Evolutionary conservation across 2,113 vertebrate species (phyloP).

Genomic region (Mesoclemmys tuberculata): DNA sequence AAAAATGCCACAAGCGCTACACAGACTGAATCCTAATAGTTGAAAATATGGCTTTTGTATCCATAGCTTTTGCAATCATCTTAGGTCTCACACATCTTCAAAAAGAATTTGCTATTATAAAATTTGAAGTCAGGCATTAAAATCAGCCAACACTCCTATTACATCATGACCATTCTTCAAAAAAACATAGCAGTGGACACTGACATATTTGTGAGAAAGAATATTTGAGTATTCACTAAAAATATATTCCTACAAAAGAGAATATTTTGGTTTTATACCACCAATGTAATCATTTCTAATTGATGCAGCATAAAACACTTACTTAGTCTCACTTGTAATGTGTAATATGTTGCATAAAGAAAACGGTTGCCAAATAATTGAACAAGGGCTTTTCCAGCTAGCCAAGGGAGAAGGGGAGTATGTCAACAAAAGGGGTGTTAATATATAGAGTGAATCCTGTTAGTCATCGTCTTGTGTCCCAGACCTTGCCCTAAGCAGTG

Average conservation of each 20-base stretch:
- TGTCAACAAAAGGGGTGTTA: background rate
- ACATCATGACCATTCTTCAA: background rate
- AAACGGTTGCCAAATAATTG: background rate
- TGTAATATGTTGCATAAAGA: background rate
- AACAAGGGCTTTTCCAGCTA: background rate
- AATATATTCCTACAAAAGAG: background rate
- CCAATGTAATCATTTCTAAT: background rate
- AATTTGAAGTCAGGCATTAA: fast-evolving
- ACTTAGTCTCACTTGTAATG: background rate
- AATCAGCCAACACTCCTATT: background rate
- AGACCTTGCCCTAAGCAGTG: background rate
- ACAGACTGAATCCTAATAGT: background rate
- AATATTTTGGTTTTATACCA: background rate
- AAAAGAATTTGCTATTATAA: background rate
- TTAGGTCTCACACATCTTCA: background rate
- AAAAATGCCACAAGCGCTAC: background rate
- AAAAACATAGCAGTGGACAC: background rate
- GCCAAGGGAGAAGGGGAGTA: background rate
- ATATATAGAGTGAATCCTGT: background rate
- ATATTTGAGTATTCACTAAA: background rate
- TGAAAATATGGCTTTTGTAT: background rate
- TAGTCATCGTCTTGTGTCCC: background rate
- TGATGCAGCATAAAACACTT: background rate
- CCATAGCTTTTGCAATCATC: background rate
- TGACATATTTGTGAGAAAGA: background rate